A percentile compares a stretch with the other conserved stretches of the same genome.
Conservation (phyloP, 2,797 vertebrate species). For the Crenuchus spilurus region DNA sequence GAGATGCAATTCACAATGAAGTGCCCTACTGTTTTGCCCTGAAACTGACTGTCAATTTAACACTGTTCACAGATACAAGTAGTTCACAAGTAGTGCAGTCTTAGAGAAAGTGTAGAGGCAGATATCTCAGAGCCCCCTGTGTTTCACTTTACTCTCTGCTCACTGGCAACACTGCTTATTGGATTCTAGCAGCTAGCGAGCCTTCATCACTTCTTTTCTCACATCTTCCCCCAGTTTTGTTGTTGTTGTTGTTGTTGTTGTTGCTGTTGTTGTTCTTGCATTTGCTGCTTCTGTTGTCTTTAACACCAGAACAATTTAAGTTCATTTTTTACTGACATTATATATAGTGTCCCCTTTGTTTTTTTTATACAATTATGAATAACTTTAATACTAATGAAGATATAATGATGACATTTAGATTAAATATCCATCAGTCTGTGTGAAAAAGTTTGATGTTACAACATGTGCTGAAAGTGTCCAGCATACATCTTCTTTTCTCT, state of each 20-base stretch:
- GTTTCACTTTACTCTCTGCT: slow-evolving; percentile 8
- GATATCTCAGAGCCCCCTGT: slow-evolving; percentile 18
- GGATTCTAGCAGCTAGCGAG: slow-evolving; percentile 2
- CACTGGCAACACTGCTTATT: slow-evolving; percentile 4
- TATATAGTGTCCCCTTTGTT: no score
- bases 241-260: not conserved
- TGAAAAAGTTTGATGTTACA: no score
- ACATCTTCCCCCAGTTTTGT: not conserved
- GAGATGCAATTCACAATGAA: slow-evolving; percentile 75
- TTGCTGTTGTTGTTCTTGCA: not conserved
- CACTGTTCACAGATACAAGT: slow-evolving; percentile 55
- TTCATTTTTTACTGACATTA: no score
- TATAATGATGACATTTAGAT: no score
- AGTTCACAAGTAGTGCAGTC: slow-evolving; percentile 30
- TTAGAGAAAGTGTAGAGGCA: not conserved
- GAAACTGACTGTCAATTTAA: slow-evolving; percentile 71
- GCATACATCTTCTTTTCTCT: no score
- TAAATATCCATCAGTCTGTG: no score
- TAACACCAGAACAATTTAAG: not conserved
- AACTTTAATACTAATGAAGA: no score
- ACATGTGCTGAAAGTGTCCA: no score
- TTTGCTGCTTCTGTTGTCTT: not conserved
- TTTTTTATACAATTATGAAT: no score
- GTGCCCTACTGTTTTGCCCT: slow-evolving; percentile 62
- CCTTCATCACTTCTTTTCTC: not conserved